Conservation (phyloP, 2,888 invertebrate species). For the Sinotaia quadrata region DNA sequence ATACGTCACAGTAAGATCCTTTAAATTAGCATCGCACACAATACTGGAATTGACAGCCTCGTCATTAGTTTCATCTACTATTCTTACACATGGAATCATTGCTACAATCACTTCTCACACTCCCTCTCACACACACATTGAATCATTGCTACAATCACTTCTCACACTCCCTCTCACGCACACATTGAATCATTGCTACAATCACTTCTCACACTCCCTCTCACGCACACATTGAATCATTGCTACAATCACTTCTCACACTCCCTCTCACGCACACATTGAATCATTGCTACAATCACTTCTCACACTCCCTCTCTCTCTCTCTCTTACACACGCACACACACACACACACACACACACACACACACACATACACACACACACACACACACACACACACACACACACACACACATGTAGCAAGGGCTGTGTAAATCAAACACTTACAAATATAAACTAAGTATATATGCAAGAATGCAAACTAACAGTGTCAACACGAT, state of each 20-base stretch:
- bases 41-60: too few species aligned
- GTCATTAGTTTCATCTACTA: too few species aligned
- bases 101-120: too few species aligned
- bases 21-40: too few species aligned
- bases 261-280: too few species aligned
- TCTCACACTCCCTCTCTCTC: neutral
- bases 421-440: too few species aligned
- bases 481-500: too few species aligned
- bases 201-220: neutral
- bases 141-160: neutral
- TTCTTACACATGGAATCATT: too few species aligned
- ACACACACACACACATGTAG: neutral
- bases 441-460: too few species aligned
- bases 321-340: neutral
- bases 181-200: neutral
- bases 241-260: neutral
- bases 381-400: neutral
- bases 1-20: too few species aligned
- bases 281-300: too few species aligned
- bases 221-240: neutral
- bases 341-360: conserved; percentile 2
- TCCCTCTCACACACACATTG: neutral
- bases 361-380: neutral
- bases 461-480: too few species aligned
- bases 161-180: neutral